Percentiles rank a stretch among this genome's conserved stretches.
These are phyloP conservation scores for Physella acuta DNA, from an alignment of 1,140 invertebrate species.

Conservation along the genomic window DNA sequence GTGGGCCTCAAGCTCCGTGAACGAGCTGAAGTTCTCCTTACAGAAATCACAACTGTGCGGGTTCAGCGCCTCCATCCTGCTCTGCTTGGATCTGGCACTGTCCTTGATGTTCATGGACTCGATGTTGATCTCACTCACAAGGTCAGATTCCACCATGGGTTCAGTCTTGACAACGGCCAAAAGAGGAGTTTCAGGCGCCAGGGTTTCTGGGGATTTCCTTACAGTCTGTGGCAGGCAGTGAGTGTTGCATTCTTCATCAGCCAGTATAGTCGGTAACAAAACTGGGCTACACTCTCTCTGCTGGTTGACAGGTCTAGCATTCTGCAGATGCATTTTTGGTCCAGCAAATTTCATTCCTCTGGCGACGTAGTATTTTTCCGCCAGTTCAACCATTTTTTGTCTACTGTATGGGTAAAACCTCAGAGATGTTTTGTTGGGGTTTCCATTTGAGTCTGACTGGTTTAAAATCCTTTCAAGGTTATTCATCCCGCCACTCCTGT, in stretches of 20 bases:
- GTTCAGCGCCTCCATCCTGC: neutral
- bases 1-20: slow-evolving; percentile 43
- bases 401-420: slow-evolving; percentile 2
- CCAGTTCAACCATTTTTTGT: slow-evolving; percentile 13
- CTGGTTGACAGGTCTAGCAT: neutral
- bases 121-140: no score
- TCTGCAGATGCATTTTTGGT: neutral
- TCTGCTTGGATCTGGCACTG: neutral
- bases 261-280: no score
- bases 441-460: neutral
- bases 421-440: neutral
- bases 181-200: neutral
- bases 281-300: no score
- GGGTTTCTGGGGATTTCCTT: no score
- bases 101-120: neutral
- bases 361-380: slow-evolving; percentile 11
- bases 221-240: no score
- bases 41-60: slow-evolving; percentile 34
- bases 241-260: no score
- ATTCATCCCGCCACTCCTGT: no score
- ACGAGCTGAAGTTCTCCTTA: slow-evolving; percentile 35
- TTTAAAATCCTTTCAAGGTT: neutral
- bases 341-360: neutral
- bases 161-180: neutral
- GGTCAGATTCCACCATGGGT: neutral